These are phyloP conservation scores for Smutsia temminckii DNA, from an alignment of 2,797 vertebrate genomes.

Conservation along the genomic window DNA sequence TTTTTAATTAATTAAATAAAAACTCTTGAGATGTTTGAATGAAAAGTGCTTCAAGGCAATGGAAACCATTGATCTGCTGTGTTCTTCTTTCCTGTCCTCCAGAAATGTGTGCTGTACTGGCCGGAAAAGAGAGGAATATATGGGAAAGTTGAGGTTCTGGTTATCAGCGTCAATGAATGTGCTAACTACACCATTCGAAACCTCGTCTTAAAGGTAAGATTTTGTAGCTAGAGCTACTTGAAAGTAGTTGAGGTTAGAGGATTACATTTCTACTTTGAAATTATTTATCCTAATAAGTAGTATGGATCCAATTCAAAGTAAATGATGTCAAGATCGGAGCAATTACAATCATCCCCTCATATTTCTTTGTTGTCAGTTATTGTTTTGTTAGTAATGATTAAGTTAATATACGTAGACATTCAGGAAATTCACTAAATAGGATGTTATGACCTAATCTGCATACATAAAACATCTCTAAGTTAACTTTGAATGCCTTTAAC, in stretches of 20 bases:
- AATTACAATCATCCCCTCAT: background rate
- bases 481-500: slow-evolving; percentile 44
- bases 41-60: background rate
- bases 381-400: background rate
- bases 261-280: slow-evolving; percentile 18
- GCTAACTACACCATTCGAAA: slow-evolving; percentile 93
- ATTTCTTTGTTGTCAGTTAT: slow-evolving; percentile 16
- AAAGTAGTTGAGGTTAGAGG: background rate
- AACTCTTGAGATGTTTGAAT: background rate
- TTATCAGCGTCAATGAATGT: slow-evolving; percentile 90
- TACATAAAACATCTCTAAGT: slow-evolving; percentile 1
- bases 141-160: slow-evolving; percentile 94
- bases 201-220: slow-evolving; percentile 93
- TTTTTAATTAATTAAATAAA: slow-evolving; percentile 19
- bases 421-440: background rate
- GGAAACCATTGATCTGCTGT: background rate
- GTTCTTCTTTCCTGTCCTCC: slow-evolving; percentile 56
- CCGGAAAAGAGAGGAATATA: slow-evolving; percentile 98
- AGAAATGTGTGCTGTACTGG: slow-evolving; percentile 99
- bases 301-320: background rate
- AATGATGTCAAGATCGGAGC: slow-evolving; percentile 7
- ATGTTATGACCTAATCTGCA: background rate
- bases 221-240: background rate
- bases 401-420: slow-evolving; percentile 6
- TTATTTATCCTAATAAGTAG: background rate